Percentiles rank a stretch among this genome's conserved stretches.
Evolutionary conservation across 2,797 vertebrate genomes (phyloP).

Genomic region (Naso thynnoides): DNA sequence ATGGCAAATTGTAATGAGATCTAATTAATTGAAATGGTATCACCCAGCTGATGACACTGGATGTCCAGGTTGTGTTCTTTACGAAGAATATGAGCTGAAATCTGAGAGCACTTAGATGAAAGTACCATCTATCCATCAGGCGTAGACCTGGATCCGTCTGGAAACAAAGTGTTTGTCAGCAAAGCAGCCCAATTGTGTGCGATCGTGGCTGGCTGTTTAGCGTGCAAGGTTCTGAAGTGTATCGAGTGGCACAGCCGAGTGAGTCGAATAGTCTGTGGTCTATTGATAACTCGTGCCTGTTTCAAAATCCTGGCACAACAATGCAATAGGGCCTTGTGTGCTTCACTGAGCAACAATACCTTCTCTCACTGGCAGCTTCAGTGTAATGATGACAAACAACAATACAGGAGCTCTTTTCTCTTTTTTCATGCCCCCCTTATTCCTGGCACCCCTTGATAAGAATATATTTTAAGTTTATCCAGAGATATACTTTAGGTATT

Average conservation of each 20-base stretch:
- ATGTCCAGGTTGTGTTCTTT: slow-evolving; percentile 14
- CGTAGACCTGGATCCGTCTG: slow-evolving; percentile 67
- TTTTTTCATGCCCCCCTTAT: slow-evolving; percentile 56
- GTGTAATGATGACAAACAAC: slow-evolving; percentile 82
- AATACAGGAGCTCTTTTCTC: slow-evolving; percentile 71
- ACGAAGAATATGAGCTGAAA: slow-evolving; percentile 33
- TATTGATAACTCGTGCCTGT: slow-evolving; percentile 87
- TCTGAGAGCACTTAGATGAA: slow-evolving; percentile 50
- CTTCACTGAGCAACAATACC: slow-evolving; percentile 87
- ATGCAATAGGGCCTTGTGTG: slow-evolving; percentile 83
- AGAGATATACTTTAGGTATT: slow-evolving; percentile 40
- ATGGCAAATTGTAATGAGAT: slow-evolving; percentile 69
- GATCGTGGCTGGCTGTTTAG: slow-evolving; percentile 75
- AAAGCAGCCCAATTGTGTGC: slow-evolving; percentile 76
- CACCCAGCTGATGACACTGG: slow-evolving; percentile 37
- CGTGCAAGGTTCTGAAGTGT: slow-evolving; percentile 80
- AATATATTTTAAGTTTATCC: slow-evolving; percentile 67
- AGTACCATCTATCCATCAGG: slow-evolving; percentile 59
- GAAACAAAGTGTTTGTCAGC: slow-evolving; percentile 76
- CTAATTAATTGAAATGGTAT: slow-evolving; percentile 72
- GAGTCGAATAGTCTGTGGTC: slow-evolving; percentile 82
- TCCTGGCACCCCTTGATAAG: slow-evolving; percentile 80
- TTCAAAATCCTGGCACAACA: slow-evolving; percentile 86
- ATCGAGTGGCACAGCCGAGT: slow-evolving; percentile 83
- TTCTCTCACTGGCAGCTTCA: slow-evolving; percentile 79